phyloP scores from a whole-genome alignment of 2,113 vertebrate genomes.

The Tinamus guttatus region DNA sequence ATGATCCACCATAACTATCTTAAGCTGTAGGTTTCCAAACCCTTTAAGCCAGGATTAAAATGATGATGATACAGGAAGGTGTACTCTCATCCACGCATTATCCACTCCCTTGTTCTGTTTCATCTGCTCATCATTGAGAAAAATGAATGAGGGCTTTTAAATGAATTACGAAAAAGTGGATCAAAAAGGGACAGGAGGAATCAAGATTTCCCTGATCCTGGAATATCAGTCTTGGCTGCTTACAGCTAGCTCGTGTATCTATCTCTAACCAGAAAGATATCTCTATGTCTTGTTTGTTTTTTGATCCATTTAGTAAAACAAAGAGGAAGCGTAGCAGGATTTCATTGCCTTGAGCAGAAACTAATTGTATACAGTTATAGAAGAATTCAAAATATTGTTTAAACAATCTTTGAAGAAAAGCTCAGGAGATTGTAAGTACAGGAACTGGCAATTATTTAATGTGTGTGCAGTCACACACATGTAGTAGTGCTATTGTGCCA shows the following conservation, averaged over 20 bases:
- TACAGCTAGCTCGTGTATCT: neutral
- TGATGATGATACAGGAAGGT: neutral
- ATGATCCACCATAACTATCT: neutral
- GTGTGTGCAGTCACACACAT: neutral
- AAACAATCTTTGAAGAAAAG: neutral
- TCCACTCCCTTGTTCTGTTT: neutral
- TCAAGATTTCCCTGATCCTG: neutral
- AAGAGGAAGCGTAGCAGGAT: neutral
- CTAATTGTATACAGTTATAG: neutral
- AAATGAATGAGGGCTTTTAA: neutral
- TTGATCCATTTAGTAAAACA: neutral
- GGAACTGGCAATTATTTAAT: neutral
- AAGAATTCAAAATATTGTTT: neutral
- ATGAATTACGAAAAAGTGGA: neutral
- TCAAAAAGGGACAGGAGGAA: neutral
- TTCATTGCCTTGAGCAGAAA: neutral
- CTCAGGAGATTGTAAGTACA: neutral
- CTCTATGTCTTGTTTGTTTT: neutral
- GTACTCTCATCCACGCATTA: neutral
- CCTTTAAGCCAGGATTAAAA: neutral
- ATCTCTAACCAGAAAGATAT: neutral
- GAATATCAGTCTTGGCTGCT: neutral
- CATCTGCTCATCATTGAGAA: neutral
- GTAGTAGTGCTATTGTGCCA: neutral
- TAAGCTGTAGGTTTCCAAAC: neutral